phyloP scores from a whole-genome alignment of 2,888 invertebrate species.

The Drosophila longiperda region DNA sequence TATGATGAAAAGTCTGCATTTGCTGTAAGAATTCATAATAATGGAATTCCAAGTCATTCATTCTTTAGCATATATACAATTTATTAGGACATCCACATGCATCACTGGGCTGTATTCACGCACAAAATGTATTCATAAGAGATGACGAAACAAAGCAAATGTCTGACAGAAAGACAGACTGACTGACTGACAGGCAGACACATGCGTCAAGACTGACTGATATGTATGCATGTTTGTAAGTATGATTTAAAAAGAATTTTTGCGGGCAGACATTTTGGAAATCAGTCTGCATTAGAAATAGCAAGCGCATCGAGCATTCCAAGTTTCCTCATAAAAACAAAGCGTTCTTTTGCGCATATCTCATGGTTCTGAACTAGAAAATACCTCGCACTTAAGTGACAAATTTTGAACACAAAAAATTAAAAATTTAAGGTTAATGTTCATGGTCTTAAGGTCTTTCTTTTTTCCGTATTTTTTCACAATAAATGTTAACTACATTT shows the following conservation, averaged over 20 bases:
- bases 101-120: slow-evolving; percentile 60
- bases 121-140: slow-evolving; percentile 57
- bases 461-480: not conserved
- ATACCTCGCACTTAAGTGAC: slow-evolving; percentile 4
- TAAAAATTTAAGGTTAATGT: too few species aligned
- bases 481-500: not conserved
- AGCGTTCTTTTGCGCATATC: not conserved
- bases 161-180: slow-evolving; percentile 22
- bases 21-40: not conserved
- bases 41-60: slow-evolving; percentile 5
- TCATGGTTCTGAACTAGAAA: not conserved
- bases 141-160: slow-evolving; percentile 69
- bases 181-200: slow-evolving; percentile 1
- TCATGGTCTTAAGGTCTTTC: too few species aligned
- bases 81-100: slow-evolving; percentile 47
- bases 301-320: slow-evolving; percentile 33
- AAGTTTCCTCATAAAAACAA: slow-evolving; percentile 35
- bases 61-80: slow-evolving; percentile 14
- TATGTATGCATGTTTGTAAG: not conserved
- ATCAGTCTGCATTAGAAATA: slow-evolving; percentile 5
- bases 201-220: slow-evolving; percentile 20
- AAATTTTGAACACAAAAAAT: not conserved
- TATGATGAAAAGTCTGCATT: not conserved
- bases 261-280: slow-evolving; percentile 32
- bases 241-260: slow-evolving; percentile 26